A percentile compares a stretch with the other conserved stretches of the same genome.
Evolutionary conservation across 2,113 vertebrate genomes (phyloP).

Genomic region (Charina bottae): DNA sequence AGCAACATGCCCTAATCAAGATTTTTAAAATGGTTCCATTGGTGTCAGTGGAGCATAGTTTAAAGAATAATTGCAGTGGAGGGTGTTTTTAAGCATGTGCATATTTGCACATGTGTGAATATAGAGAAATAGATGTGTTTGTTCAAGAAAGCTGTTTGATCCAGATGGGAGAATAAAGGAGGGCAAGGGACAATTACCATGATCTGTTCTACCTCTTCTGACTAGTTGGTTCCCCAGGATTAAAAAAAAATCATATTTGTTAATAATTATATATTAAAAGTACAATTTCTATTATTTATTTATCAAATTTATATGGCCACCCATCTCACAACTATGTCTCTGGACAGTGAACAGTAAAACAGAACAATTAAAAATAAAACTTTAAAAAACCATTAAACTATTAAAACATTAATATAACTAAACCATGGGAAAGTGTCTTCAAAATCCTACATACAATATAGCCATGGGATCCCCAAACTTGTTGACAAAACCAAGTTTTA

Average conservation of each 20-base stretch:
- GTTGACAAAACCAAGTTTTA: background rate
- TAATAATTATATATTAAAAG: background rate
- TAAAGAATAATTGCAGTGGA: background rate
- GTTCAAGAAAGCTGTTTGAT: background rate
- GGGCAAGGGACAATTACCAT: background rate
- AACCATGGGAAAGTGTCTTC: background rate
- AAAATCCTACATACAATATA: background rate
- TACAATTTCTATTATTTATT: background rate
- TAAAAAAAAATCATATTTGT: background rate
- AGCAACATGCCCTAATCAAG: background rate
- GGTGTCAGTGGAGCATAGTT: background rate
- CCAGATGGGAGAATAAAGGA: background rate
- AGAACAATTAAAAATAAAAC: background rate
- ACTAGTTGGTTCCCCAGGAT: background rate
- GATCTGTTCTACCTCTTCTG: background rate
- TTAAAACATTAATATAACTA: background rate
- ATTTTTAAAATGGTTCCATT: background rate
- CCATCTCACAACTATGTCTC: background rate
- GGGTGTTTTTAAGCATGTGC: background rate
- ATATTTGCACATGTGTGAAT: background rate
- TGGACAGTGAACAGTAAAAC: background rate
- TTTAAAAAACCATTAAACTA: background rate
- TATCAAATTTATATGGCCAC: background rate
- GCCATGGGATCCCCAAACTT: background rate
- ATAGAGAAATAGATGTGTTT: background rate